These are phyloP conservation scores for Perdita meconis DNA, from an alignment of 2,888 invertebrate genomes.

Conservation along the genomic window DNA sequence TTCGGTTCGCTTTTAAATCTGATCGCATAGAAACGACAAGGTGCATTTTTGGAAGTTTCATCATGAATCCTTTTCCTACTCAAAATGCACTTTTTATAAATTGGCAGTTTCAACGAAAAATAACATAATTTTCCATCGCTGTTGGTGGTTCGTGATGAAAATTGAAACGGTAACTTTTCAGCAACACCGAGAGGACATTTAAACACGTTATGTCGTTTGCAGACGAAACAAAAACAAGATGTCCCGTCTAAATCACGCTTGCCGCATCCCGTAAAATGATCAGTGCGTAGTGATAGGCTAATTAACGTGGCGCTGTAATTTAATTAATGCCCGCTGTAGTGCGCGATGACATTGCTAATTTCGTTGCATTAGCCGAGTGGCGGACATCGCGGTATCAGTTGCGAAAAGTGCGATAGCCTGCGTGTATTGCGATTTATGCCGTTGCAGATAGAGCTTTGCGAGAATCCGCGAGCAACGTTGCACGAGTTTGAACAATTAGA, in stretches of 20 bases:
- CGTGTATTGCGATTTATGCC: neutral
- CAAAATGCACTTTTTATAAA: neutral
- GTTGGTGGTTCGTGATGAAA: neutral
- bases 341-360: conserved; percentile 37
- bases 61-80: too few relatives aligned
- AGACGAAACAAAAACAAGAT: neutral
- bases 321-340: conserved; percentile 45
- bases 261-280: conserved; percentile 35
- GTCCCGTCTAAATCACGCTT: conserved; percentile 8
- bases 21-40: too few relatives aligned
- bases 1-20: too few relatives aligned
- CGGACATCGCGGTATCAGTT: conserved; percentile 27
- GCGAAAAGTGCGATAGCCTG: conserved; percentile 26
- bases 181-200: neutral
- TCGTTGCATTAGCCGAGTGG: conserved; percentile 18
- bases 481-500: neutral
- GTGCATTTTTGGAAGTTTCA: too few relatives aligned
- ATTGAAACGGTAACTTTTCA: neutral
- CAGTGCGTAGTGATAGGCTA: conserved; percentile 46
- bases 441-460: neutral
- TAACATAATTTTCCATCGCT: neutral
- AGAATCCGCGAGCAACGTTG: conserved; percentile 1
- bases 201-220: neutral
- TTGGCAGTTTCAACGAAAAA: neutral
- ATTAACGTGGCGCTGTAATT: conserved; percentile 50